These are phyloP conservation scores for Nesometra sesokonis DNA, from an alignment of 35 echinoderm and acorn worm genomes.

Conservation along the genomic window DNA sequence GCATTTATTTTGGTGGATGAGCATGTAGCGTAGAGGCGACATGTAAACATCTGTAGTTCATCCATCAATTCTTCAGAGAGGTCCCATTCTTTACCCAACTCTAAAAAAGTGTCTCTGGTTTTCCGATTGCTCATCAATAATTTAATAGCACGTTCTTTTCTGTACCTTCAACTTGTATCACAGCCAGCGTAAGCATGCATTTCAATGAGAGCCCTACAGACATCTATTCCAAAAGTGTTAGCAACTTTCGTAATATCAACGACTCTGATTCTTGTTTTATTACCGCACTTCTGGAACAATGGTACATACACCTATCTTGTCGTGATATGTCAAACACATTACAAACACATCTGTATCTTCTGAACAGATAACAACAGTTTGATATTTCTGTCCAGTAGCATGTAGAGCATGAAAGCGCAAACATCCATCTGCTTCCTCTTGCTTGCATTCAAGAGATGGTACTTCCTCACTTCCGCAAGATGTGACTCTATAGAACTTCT, in stretches of 20 bases:
- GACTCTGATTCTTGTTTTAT: neutral
- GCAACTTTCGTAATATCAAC: no score
- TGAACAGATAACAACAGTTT: conserved; percentile 6
- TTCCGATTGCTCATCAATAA: no score
- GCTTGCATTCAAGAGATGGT: neutral
- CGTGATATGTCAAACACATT: neutral
- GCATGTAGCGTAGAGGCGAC: no score
- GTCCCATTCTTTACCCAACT: no score
- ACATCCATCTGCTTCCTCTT: conserved; percentile 10
- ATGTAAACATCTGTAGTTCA: no score
- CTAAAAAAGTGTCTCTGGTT: no score
- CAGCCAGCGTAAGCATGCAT: neutral
- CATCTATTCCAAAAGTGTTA: no score
- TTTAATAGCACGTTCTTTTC: no score
- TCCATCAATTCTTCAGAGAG: no score
- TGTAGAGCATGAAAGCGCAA: neutral
- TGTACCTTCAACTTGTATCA: neutral
- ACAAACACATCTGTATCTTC: neutral
- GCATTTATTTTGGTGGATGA: no score
- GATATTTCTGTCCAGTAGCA: neutral
- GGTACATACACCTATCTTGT: neutral
- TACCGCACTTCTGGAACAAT: neutral
- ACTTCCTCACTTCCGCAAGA: neutral
- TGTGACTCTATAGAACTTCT: neutral
- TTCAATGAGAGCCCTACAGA: no score